Percentiles rank a stretch among this genome's conserved stretches.
phyloP scores from a whole-genome alignment of 2,888 invertebrate species.

The Frankliniella fusca region DNA sequence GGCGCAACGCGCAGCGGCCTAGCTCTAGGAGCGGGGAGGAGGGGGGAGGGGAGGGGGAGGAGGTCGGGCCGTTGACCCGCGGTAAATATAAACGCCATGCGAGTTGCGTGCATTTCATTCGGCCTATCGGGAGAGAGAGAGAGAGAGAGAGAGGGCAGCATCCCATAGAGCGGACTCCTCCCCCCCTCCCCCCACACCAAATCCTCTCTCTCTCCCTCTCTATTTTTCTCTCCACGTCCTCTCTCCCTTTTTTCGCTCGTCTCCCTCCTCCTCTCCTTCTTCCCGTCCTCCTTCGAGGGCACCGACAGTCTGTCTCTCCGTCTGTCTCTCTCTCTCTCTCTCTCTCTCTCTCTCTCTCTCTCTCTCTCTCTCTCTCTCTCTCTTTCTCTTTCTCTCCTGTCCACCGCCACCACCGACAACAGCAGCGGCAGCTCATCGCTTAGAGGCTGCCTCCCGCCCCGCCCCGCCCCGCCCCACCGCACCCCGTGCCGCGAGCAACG shows the following conservation, averaged over 20 bases:
- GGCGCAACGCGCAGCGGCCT: background rate
- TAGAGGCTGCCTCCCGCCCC: background rate
- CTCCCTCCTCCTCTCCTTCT: background rate
- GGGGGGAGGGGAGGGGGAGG: background rate
- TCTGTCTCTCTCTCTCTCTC: background rate
- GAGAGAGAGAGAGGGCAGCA: too few species aligned
- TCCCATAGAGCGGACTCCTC: too few species aligned
- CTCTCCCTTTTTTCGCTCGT: background rate
- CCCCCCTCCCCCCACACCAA: too few species aligned
- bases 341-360: background rate
- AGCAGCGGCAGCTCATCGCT: background rate
- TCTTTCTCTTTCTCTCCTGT: background rate
- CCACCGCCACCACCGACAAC: background rate
- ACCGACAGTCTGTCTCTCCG: too few species aligned
- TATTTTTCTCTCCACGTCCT: background rate
- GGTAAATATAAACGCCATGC: conserved; percentile 23
- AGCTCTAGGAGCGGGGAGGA: background rate
- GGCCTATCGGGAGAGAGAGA: background rate
- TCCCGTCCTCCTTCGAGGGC: background rate
- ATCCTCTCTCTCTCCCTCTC: background rate
- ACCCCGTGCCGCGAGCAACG: background rate
- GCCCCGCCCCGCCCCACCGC: background rate
- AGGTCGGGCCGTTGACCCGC: background rate
- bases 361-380: background rate
- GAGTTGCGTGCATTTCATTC: conserved; percentile 20